Evolutionary conservation across 92 coral and sea anemone species (phyloP).

Genomic region (Hydrozoanthus gracilis): DNA sequence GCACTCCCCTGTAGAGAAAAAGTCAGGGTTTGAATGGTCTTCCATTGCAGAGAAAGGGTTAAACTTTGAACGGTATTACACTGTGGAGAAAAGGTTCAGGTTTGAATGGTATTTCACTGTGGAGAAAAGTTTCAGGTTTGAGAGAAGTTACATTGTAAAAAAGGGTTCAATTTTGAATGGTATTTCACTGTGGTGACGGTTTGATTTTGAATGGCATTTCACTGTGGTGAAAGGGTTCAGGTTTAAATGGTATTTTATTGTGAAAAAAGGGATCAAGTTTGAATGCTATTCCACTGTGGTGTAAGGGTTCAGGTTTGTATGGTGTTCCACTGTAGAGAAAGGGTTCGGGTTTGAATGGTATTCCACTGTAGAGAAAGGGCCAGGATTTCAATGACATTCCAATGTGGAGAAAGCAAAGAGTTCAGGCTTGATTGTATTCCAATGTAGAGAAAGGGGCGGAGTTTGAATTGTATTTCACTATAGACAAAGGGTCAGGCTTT

Average conservation of each 20-base stretch:
- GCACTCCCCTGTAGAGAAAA: too few relatives aligned
- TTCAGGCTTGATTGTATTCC: not conserved
- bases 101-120: not conserved
- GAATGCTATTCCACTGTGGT: constrained; percentile 44
- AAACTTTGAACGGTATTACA: not conserved
- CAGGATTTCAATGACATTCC: not conserved
- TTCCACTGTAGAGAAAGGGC: not conserved
- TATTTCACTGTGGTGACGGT: constrained; percentile 48
- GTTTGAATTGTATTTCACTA: too few relatives aligned
- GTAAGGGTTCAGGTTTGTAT: not conserved
- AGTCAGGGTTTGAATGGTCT: too few relatives aligned
- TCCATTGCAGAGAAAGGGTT: too few relatives aligned
- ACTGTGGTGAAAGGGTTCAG: constrained; percentile 70
- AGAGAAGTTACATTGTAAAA: not conserved
- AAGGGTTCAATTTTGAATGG: not conserved
- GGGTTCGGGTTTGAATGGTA: not conserved
- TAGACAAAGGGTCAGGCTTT: too few relatives aligned
- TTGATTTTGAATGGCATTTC: not conserved
- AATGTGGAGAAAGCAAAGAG: not conserved
- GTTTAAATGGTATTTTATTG: too few relatives aligned
- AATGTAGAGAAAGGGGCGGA: too few relatives aligned
- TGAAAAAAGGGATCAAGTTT: not conserved
- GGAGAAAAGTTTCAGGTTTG: not conserved
- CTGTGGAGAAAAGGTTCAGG: not conserved
- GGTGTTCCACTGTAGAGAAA: too few relatives aligned